A percentile compares a stretch with the other conserved stretches of the same genome.
phyloP scores from a whole-genome alignment of 2,113 vertebrate species.

The Coracopsis vasa region DNA sequence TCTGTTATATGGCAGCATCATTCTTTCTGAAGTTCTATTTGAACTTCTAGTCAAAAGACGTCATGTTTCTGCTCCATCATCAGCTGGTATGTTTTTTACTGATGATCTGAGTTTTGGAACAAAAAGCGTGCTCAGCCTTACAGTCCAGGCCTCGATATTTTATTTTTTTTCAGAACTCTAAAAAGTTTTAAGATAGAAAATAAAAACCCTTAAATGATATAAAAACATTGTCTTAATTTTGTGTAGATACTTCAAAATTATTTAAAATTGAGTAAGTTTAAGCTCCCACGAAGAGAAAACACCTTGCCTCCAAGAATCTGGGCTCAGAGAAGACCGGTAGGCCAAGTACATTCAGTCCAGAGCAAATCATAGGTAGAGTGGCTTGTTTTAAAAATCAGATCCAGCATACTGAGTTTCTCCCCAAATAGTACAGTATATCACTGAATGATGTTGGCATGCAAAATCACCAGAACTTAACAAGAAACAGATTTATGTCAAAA shows the following conservation, averaged over 20 bases:
- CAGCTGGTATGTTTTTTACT: not conserved
- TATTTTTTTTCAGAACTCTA: not conserved
- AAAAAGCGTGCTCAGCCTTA: not conserved
- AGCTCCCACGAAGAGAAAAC: not conserved
- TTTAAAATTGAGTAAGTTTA: not conserved
- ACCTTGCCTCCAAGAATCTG: not conserved
- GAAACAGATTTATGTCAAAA: not conserved
- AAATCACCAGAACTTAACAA: not conserved
- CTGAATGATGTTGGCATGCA: not conserved
- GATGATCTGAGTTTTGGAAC: not conserved
- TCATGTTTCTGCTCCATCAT: not conserved
- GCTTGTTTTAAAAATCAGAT: not conserved
- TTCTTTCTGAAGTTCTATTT: not conserved
- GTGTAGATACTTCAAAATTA: not conserved
- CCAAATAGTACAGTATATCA: not conserved
- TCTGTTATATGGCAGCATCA: not conserved
- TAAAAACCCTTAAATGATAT: not conserved
- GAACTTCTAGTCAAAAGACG: not conserved
- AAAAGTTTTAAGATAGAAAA: not conserved
- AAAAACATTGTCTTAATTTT: not conserved
- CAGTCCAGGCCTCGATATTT: not conserved
- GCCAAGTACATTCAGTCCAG: not conserved
- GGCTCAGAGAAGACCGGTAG: not conserved
- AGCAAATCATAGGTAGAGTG: not conserved
- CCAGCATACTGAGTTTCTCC: not conserved